These are phyloP conservation scores for Sandelia bainsii DNA, from an alignment of 2,797 vertebrate genomes.

Conservation along the genomic window DNA sequence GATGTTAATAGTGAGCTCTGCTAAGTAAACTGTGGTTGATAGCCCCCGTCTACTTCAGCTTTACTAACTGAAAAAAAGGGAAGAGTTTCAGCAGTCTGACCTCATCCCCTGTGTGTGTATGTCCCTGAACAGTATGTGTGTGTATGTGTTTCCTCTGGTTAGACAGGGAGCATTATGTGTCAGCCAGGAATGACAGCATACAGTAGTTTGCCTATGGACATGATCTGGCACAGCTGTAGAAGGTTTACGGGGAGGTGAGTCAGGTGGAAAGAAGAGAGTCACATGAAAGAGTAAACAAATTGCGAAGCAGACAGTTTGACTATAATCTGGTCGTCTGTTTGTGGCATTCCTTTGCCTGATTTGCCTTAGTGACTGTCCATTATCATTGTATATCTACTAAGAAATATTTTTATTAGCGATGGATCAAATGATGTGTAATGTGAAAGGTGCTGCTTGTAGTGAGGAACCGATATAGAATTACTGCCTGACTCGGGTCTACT, in stretches of 20 bases:
- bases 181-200: constrained; percentile 35
- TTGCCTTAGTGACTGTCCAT: neutral
- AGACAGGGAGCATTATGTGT: constrained; percentile 15
- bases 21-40: constrained; percentile 33
- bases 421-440: neutral
- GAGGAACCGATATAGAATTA: neutral
- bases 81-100: constrained; percentile 44
- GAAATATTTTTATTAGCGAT: neutral
- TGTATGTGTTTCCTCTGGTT: constrained; percentile 7
- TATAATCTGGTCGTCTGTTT: neutral
- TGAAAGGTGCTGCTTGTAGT: too few relatives aligned
- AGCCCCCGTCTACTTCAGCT: constrained; percentile 30
- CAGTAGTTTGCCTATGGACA: constrained; percentile 43
- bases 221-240: constrained; percentile 9
- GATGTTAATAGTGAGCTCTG: constrained; percentile 58
- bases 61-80: constrained; percentile 12
- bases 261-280: constrained; percentile 9
- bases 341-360: neutral
- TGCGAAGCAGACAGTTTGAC: neutral
- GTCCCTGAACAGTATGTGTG: constrained; percentile 11
- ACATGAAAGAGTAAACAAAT: neutral
- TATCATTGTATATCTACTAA: too few relatives aligned
- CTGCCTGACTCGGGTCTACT: too few relatives aligned
- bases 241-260: neutral
- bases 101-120: constrained; percentile 37